Conservation (phyloP, 2,797 vertebrate species). For the Rousettus madagascariensis region DNA sequence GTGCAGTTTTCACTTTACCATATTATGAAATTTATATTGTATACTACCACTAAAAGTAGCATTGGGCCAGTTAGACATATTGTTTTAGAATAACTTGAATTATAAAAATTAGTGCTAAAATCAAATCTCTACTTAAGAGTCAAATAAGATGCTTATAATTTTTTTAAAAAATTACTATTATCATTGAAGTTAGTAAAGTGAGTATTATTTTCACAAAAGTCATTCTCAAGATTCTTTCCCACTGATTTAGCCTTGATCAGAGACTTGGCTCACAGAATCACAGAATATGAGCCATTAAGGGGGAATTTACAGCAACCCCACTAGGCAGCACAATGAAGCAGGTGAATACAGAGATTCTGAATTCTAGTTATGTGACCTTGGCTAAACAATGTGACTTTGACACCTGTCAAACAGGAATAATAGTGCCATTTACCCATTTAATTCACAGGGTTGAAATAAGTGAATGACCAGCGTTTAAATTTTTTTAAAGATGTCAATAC, state of each 20-base stretch:
- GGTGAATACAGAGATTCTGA: background rate
- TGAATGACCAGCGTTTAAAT: background rate
- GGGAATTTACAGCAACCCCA: too few species aligned
- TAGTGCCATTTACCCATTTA: background rate
- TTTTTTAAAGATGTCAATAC: background rate
- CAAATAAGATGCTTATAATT: background rate
- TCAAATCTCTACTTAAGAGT: background rate
- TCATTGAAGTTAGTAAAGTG: background rate
- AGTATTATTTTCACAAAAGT: background rate
- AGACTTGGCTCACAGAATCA: background rate
- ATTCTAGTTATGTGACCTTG: background rate
- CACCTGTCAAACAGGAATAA: background rate
- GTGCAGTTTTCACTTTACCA: slow-evolving; percentile 35
- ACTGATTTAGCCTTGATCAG: background rate
- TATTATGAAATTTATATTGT: background rate
- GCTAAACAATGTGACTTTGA: background rate
- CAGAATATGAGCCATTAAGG: background rate
- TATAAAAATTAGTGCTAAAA: background rate
- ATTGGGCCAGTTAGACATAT: background rate
- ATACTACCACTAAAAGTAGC: background rate
- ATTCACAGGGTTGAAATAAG: background rate
- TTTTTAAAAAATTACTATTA: too few species aligned
- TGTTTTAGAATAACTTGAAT: slow-evolving; percentile 44
- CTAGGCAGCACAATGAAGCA: background rate
- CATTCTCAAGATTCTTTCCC: background rate